Percentiles rank a stretch among this genome's conserved stretches.
These are phyloP conservation scores for Copsychus sechellarum DNA, from an alignment of 2,113 vertebrate genomes.

Conservation along the genomic window DNA sequence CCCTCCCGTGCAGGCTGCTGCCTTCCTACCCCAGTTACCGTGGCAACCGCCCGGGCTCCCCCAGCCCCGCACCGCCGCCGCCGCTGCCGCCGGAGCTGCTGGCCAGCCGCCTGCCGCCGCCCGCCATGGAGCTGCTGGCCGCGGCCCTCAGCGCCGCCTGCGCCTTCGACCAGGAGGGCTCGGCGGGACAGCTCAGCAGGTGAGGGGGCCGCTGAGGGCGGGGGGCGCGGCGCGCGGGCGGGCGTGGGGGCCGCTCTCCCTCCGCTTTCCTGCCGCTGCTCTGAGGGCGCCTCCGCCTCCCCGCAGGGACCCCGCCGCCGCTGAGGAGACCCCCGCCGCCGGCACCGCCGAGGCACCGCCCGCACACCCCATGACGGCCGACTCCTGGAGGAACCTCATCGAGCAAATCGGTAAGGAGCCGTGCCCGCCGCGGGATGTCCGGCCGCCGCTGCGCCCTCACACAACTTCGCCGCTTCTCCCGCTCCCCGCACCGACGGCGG, in stretches of 20 bases:
- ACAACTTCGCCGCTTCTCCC: not conserved
- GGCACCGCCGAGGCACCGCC: slow-evolving; percentile 54
- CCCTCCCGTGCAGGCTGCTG: slow-evolving; percentile 58
- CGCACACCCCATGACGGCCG: slow-evolving; percentile 75
- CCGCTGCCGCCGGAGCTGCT: slow-evolving; percentile 44
- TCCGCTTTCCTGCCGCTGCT: not conserved
- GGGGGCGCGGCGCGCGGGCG: not conserved
- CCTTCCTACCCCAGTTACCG: slow-evolving; percentile 70
- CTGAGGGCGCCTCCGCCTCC: not conserved
- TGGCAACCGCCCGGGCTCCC: slow-evolving; percentile 71
- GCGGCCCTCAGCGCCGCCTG: slow-evolving; percentile 77
- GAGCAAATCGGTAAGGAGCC: slow-evolving; percentile 77
- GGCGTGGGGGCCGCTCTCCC: not conserved
- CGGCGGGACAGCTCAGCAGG: slow-evolving; percentile 63
- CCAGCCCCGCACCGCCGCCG: slow-evolving; percentile 46
- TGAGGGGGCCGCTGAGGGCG: not conserved
- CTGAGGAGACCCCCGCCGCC: slow-evolving; percentile 65
- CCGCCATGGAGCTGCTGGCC: slow-evolving; percentile 75
- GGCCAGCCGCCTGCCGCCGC: slow-evolving; percentile 1
- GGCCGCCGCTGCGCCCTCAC: not conserved
- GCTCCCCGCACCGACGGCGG: not conserved
- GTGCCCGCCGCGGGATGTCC: not conserved
- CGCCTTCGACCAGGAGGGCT: slow-evolving; percentile 74
- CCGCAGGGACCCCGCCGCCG: slow-evolving; percentile 56
- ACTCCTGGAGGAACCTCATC: slow-evolving; percentile 79